These are phyloP conservation scores for Lytechinus variegatus DNA, from an alignment of 35 echinoderm and acorn worm genomes.

Conservation along the genomic window DNA sequence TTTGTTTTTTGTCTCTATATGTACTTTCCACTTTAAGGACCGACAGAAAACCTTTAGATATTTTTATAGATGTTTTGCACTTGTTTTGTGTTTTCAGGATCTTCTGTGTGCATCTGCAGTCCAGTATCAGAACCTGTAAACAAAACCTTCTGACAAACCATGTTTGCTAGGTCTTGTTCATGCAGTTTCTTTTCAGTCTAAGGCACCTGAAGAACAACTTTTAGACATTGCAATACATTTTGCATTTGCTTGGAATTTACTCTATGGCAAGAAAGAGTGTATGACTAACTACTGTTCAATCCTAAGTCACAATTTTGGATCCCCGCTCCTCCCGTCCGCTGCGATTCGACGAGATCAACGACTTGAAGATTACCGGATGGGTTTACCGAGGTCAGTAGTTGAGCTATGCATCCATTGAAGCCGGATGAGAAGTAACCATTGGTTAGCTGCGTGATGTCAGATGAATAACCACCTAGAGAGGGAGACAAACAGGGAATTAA, in stretches of 20 bases:
- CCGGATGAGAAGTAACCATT: slow-evolving; percentile 62
- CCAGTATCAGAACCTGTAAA: too few relatives aligned
- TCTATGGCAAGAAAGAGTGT: neutral
- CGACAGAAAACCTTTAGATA: too few relatives aligned
- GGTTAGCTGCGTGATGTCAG: slow-evolving; percentile 65
- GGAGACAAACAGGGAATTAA: slow-evolving; percentile 43
- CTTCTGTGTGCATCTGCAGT: too few relatives aligned
- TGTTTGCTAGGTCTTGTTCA: too few relatives aligned
- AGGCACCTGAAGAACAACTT: too few relatives aligned
- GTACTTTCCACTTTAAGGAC: too few relatives aligned
- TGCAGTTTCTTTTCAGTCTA: too few relatives aligned
- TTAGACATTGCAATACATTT: too few relatives aligned
- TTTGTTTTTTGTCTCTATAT: too few relatives aligned
- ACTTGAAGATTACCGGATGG: slow-evolving; percentile 63
- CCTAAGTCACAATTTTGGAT: slow-evolving; percentile 57
- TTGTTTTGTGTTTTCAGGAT: too few relatives aligned
- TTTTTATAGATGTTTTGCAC: too few relatives aligned
- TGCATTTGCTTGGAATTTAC: neutral
- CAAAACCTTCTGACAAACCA: too few relatives aligned
- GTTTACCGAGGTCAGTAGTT: slow-evolving; percentile 74
- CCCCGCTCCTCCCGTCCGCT: slow-evolving; percentile 61
- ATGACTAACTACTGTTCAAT: neutral
- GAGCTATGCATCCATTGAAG: slow-evolving; percentile 77
- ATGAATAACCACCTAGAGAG: slow-evolving; percentile 74
- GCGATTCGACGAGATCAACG: slow-evolving; percentile 56